Evolutionary conservation across 2,888 invertebrate species (phyloP), one percentile per base, ranked within the genome.

Genomic region (Drosophila rubida): DNA sequence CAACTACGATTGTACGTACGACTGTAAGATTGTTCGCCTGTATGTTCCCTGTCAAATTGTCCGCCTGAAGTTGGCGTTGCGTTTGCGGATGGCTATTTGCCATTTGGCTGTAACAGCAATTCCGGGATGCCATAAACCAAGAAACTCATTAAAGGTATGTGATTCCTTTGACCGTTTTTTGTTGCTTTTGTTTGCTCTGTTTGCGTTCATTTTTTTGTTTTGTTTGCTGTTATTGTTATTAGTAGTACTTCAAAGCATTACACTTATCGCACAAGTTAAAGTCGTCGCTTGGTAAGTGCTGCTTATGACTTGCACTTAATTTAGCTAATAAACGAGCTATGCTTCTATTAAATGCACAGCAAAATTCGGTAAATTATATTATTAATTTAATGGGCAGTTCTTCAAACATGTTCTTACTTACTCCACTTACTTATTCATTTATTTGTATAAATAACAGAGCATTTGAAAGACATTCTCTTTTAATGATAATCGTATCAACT

Each of bases 91-190:
- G 37, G 49, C 23, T 58, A 16, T 32, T 48, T 45, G 35, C 41
- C n/a, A 42, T 69, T 61, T 73, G 76, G 67, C 61, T 46, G 49
- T 30, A 22, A 55, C 67, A 25, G 51, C 67, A 62, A 46, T 67
- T 59, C 41, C 55, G 45, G 46, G 22, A 11, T 49, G 58, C 41
- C 55, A 59, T 77, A 45, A 59, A 54, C 39, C 50, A 67, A 48
- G 61, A 77, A 62, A 62, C 62, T 77, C 68, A 74, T 67, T 73
- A 55, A 55, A 62, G 61, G 35, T 45, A 61, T 66, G 57, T 50
- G 50, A 13, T 57, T 32, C 30, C 7, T 25, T 25, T 27, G 27
- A 6, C 22, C 41, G 16, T 46, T 13, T 35, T 39, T 23, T 48
- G 27, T 19, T 35, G 13, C 11, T 42, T 23, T 16, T 16, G 8